Conservation (phyloP, 2,888 invertebrate genomes). For the Petrolisthes cinctipes region DNA sequence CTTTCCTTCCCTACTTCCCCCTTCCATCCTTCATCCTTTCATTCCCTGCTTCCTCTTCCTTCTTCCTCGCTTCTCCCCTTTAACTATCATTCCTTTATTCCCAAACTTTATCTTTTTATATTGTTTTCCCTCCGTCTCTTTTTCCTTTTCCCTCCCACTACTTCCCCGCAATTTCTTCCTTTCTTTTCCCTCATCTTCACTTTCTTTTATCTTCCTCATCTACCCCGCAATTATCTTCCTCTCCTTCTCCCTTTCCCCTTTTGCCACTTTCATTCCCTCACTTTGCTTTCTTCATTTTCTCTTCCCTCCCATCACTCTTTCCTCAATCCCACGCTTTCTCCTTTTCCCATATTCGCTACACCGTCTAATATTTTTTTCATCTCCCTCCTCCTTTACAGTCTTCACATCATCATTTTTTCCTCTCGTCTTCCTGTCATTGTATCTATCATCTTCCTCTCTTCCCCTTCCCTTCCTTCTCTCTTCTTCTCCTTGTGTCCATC, state of each 20-base stretch:
- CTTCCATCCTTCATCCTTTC: background rate
- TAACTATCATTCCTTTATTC: too few relatives aligned
- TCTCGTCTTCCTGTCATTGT: background rate
- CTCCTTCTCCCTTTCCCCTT: too few relatives aligned
- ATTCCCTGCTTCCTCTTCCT: background rate
- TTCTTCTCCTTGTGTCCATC: background rate
- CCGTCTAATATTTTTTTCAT: too few relatives aligned
- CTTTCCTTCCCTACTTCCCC: background rate
- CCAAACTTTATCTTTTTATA: too few relatives aligned
- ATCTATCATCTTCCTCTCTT: background rate
- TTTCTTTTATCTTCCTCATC: too few relatives aligned
- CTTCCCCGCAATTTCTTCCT: too few relatives aligned
- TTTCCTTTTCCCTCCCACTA: too few relatives aligned
- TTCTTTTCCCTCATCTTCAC: too few relatives aligned
- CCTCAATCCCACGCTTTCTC: background rate
- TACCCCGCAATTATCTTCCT: too few relatives aligned
- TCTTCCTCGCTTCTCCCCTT: background rate
- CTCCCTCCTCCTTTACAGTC: background rate
- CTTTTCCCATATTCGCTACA: background rate
- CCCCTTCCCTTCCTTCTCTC: background rate
- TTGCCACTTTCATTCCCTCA: background rate
- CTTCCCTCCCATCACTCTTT: background rate
- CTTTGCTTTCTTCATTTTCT: background rate
- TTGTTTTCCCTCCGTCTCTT: too few relatives aligned
- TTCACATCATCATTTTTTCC: background rate